Conservation (phyloP, 2,113 vertebrate species). For the Tragelaphus scriptus region DNA sequence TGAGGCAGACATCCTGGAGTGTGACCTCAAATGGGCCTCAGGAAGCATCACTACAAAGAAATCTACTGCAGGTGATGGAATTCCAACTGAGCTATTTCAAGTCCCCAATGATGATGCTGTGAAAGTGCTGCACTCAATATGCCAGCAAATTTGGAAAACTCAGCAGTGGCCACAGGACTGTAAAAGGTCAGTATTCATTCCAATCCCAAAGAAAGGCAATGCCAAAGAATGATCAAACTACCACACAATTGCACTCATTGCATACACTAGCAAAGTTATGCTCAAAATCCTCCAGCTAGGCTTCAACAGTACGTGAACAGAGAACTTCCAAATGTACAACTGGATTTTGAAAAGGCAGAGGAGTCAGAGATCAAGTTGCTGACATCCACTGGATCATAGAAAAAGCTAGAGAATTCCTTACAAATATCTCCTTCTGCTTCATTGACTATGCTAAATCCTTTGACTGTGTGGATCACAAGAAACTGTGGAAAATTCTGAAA, state of each 20-base stretch:
- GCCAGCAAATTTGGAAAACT: background rate
- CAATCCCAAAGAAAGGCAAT: background rate
- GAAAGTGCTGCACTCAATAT: background rate
- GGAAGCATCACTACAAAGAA: background rate
- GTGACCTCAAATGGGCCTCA: background rate
- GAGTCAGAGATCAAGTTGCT: background rate
- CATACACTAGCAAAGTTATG: background rate
- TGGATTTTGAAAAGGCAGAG: background rate
- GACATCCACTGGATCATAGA: background rate
- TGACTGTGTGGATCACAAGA: background rate
- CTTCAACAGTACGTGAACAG: background rate
- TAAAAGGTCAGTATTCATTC: background rate
- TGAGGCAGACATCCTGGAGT: background rate
- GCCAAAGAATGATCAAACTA: background rate
- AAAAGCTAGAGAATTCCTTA: background rate
- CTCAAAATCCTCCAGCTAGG: background rate
- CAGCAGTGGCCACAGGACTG: background rate
- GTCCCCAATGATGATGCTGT: background rate
- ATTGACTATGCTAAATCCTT: background rate
- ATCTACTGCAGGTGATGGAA: background rate
- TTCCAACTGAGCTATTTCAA: background rate
- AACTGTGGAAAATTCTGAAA: background rate
- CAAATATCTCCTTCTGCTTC: background rate
- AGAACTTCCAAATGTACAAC: background rate
- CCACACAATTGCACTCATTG: background rate